Evolutionary conservation across 2,797 vertebrate genomes (phyloP).

Genomic region (Argentina silus): DNA sequence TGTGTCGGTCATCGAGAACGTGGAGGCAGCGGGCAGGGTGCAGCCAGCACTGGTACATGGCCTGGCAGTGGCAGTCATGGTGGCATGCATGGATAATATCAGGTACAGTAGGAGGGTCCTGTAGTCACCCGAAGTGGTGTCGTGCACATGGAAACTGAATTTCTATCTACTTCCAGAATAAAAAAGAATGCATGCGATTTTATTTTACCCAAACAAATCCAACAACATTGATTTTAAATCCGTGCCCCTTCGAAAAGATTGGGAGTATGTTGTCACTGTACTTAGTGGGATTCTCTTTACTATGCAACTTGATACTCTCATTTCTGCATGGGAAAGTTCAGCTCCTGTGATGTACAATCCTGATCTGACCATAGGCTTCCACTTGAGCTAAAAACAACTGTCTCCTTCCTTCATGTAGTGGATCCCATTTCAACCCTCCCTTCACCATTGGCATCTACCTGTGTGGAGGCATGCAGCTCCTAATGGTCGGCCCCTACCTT

Average conservation of each 20-base stretch:
- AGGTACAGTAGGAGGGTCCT: slow-evolving; percentile 72
- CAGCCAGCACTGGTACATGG: slow-evolving; percentile 90
- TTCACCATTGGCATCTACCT: slow-evolving; percentile 83
- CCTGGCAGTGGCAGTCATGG: slow-evolving; percentile 78
- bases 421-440: slow-evolving; percentile 89
- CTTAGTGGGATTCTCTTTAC: background rate
- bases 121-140: background rate
- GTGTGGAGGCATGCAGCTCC: slow-evolving; percentile 79
- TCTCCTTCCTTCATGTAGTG: slow-evolving; percentile 67
- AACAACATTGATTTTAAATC: no score
- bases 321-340: background rate
- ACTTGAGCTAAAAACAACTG: background rate
- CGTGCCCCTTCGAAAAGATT: no score
- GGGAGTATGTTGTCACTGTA: no score
- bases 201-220: no score
- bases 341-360: background rate
- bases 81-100: slow-evolving; percentile 83
- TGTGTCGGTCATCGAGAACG: slow-evolving; percentile 83
- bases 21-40: slow-evolving; percentile 66
- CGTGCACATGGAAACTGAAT: no score
- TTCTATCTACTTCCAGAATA: no score
- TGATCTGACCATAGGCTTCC: background rate
- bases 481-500: slow-evolving; percentile 83
- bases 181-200: background rate
- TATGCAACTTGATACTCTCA: background rate